Conservation (phyloP, 2,113 vertebrate species). For the Chascanopsetta lugubris region DNA sequence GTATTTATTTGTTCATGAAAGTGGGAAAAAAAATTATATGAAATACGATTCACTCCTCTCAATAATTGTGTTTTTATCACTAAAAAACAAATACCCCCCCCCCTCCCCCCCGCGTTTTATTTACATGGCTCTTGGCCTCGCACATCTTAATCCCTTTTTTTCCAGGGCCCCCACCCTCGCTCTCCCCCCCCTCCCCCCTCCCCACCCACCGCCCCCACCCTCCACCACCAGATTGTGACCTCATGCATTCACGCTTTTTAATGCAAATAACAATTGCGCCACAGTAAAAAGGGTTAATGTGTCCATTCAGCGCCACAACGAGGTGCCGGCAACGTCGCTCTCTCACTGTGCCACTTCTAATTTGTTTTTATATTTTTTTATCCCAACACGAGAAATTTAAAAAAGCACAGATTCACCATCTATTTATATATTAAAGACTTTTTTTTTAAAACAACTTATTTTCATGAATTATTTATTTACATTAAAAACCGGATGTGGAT, state of each 20-base stretch:
- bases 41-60: too few relatives aligned
- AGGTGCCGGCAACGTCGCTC: neutral
- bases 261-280: constrained; percentile 30
- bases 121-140: constrained; percentile 6
- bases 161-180: neutral
- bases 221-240: constrained; percentile 15
- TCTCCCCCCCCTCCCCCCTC: neutral
- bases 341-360: neutral
- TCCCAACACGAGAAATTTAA: too few relatives aligned
- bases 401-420: too few relatives aligned
- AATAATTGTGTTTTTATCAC: neutral
- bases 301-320: neutral
- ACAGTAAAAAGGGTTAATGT: constrained; percentile 27
- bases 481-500: too few relatives aligned
- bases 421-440: too few relatives aligned
- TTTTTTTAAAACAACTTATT: too few relatives aligned
- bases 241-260: constrained; percentile 12
- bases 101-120: neutral
- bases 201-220: neutral
- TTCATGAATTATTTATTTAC: too few relatives aligned
- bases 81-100: neutral
- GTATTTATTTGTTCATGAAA: neutral
- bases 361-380: too few relatives aligned
- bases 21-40: too few relatives aligned
- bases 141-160: constrained; percentile 20